Base-by-base conservation (phyloP, 2,888 invertebrate species). In the Gryllus longicercus region DNA sequence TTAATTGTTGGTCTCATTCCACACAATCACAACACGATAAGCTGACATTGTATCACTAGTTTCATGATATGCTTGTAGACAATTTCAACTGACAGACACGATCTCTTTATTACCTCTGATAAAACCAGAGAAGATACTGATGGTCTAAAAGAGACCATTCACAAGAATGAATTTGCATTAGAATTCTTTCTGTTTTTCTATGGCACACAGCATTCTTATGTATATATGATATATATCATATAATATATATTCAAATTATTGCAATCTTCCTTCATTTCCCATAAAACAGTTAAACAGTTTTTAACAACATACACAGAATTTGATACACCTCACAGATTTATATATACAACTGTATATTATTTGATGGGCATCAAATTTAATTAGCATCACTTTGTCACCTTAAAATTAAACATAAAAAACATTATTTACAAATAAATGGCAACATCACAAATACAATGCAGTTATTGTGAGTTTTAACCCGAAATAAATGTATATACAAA, bases 11-110 rank as follows among this genome's bases (percentile, higher is more conserved):
- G 63, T 63, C 63, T 63, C 63, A n/a, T 63, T 63, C 63, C n/a
- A 63, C 63, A 16, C 63, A 63, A 63, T 63, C 63, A 63, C 63
- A 63, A 63, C 63, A 18, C n/a, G 63, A 14, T 63, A 63, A 18
- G 63, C 63, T 63, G 63, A 63, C n/a, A 63, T 18, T 63, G 14
- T 63, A 63, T 63, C 63, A 63, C 63, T 63, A 63, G 63, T 63
- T 38, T 63, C 63, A 63, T 63, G 63, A 63, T 63, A 63, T 63
- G 63, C 63, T 63, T 63, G 63, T 63, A 63, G 63, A 63, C 63
- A n/a, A 14, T 14, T 63, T 63, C n/a, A 63, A 63, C 63, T 63
- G 63, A 63, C 63, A 63, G 63, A 63, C 63, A 63, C 4, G 63
- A 63, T 63, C 63, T 63, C 63, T 63, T n/a, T 14, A 63, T 63